phyloP scores from a whole-genome alignment of 2,888 invertebrate species.

The Leucania comma region DNA sequence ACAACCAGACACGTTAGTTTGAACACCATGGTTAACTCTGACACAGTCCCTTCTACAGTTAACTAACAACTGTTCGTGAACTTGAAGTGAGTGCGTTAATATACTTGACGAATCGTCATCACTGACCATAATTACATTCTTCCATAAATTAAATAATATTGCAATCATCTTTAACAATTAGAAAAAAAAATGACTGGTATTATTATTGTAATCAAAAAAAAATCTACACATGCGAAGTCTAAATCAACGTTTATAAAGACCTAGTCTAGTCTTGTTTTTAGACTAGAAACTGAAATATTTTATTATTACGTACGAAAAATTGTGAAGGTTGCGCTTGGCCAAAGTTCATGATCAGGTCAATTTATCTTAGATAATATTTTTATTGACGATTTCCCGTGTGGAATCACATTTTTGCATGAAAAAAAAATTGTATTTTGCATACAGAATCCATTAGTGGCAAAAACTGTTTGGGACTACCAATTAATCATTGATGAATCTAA shows the following conservation, averaged over 20 bases:
- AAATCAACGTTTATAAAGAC: background rate
- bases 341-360: slow-evolving; percentile 29
- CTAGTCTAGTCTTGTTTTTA: background rate
- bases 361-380: slow-evolving; percentile 27
- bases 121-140: slow-evolving; percentile 23
- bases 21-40: slow-evolving; percentile 39
- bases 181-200: background rate
- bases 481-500: background rate
- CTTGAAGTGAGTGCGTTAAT: slow-evolving; percentile 42
- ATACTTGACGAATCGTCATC: slow-evolving; percentile 41
- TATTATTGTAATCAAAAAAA: background rate
- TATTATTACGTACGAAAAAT: background rate
- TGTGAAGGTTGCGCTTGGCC: slow-evolving; percentile 15
- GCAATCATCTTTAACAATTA: slow-evolving; percentile 1
- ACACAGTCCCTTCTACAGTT: slow-evolving; percentile 11
- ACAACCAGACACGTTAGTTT: slow-evolving; percentile 34
- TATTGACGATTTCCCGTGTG: slow-evolving; percentile 5
- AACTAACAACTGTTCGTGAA: slow-evolving; percentile 33
- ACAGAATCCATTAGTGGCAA: background rate
- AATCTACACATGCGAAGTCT: background rate
- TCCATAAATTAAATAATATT: slow-evolving; percentile 26
- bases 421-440: slow-evolving; percentile 41
- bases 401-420: slow-evolving; percentile 10
- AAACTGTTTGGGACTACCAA: background rate
- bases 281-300: background rate